phyloP scores from a whole-genome alignment of 2,113 vertebrate species.

The Varanus salvator region DNA sequence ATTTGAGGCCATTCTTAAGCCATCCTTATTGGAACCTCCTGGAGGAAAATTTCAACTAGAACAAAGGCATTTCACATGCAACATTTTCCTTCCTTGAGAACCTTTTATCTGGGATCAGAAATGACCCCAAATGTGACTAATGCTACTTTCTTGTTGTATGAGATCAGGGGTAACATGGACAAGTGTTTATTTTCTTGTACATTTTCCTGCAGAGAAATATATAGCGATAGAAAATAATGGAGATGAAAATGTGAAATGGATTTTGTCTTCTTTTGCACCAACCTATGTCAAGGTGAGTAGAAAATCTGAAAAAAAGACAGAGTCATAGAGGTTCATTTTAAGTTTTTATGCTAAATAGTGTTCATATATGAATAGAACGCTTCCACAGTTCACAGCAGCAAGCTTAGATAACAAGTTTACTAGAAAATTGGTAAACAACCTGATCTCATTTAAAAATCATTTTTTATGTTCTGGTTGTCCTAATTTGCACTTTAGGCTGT shows the following conservation, averaged over 20 bases:
- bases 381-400: background rate
- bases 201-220: conserved; percentile 75
- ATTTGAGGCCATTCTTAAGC: too few species aligned
- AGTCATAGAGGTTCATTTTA: background rate
- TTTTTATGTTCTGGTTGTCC: background rate
- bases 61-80: too few species aligned
- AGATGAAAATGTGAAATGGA: conserved; percentile 86
- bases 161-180: too few species aligned
- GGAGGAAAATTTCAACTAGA: too few species aligned
- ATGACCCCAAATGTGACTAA: too few species aligned
- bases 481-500: background rate
- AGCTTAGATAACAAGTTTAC: background rate
- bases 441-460: background rate
- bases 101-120: too few species aligned
- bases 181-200: background rate
- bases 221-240: conserved; percentile 89
- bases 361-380: background rate
- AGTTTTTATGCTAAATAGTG: too few species aligned
- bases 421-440: background rate
- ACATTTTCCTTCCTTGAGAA: too few species aligned
- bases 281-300: conserved; percentile 92
- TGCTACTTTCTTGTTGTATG: too few species aligned
- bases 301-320: background rate
- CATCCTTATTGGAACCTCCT: too few species aligned
- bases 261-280: conserved; percentile 91